phyloP scores from a whole-genome alignment of 1,140 invertebrate genomes.

The Planococcus citri region DNA sequence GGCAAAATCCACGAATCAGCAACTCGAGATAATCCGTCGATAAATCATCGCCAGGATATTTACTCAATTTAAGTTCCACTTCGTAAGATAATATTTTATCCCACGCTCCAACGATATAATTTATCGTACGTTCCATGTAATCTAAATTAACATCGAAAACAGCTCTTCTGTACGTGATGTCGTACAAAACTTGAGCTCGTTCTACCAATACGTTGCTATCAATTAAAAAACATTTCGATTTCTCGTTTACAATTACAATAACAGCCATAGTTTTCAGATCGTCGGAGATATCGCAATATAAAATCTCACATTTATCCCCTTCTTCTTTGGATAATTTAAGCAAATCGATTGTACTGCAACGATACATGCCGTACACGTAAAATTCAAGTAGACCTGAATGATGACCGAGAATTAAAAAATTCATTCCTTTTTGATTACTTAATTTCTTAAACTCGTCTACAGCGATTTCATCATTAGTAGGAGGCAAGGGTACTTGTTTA shows the following conservation, averaged over 20 bases:
- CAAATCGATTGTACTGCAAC: conserved; percentile 17
- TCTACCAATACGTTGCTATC: conserved; percentile 16
- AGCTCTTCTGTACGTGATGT: conserved; percentile 56
- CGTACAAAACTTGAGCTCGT: conserved; percentile 42
- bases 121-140: conserved; percentile 61
- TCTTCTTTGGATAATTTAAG: conserved; percentile 1
- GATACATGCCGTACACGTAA: conserved; percentile 21
- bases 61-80: conserved; percentile 83
- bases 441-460: conserved; percentile 19
- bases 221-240: conserved; percentile 12
- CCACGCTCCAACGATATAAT: conserved; percentile 83
- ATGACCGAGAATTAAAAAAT: conserved; percentile 21
- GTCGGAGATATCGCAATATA: neutral
- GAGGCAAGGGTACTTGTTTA: conserved; percentile 17
- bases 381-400: conserved; percentile 16
- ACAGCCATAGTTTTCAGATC: conserved; percentile 19
- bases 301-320: neutral
- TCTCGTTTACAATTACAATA: conserved; percentile 13
- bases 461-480: conserved; percentile 1
- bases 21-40: conserved; percentile 85
- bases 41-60: conserved; percentile 71
- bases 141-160: conserved; percentile 50
- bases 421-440: conserved; percentile 20
- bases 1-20: conserved; percentile 72
- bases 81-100: conserved; percentile 85